phyloP scores from a whole-genome alignment of 2,888 invertebrate genomes.

The Apodemia duryi region DNA sequence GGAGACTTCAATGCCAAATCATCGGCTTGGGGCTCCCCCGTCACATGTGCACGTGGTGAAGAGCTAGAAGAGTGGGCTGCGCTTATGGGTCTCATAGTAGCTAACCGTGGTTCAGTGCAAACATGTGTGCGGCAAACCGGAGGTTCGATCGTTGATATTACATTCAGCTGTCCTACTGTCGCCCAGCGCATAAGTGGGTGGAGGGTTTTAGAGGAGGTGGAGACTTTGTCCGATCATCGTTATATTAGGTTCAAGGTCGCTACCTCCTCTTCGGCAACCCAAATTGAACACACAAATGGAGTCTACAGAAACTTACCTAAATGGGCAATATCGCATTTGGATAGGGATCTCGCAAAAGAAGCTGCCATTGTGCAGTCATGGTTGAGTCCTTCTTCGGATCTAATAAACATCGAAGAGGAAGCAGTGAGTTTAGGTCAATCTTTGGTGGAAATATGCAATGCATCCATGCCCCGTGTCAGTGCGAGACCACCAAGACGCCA shows the following conservation, averaged over 20 bases:
- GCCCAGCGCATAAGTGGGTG: constrained; percentile 24
- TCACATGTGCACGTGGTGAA: constrained; percentile 14
- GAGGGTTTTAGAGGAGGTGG: constrained; percentile 17
- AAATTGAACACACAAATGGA: too few species aligned
- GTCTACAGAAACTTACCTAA: too few species aligned
- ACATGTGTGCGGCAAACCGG: constrained; percentile 32
- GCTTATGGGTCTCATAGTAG: constrained; percentile 16
- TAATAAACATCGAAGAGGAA: not conserved
- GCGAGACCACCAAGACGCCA: not conserved
- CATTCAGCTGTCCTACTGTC: constrained; percentile 22
- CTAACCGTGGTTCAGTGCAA: constrained; percentile 26
- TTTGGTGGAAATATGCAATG: not conserved
- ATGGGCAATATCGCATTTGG: too few species aligned
- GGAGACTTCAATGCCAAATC: constrained; percentile 31
- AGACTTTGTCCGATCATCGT: constrained; percentile 28
- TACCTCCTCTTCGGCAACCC: too few species aligned
- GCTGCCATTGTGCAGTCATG: constrained; percentile 7
- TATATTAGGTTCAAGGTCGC: constrained; percentile 13
- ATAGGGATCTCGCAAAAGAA: too few species aligned
- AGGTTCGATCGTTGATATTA: constrained; percentile 30
- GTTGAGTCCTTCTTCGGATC: not conserved
- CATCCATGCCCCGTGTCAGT: constrained; percentile 2
- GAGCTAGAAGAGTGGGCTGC: constrained; percentile 27
- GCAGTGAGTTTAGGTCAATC: too few species aligned
- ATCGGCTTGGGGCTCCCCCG: constrained; percentile 25